These are phyloP conservation scores for Telmatochromis sp. DNA, from an alignment of 2,113 vertebrate species.

Conservation along the genomic window DNA sequence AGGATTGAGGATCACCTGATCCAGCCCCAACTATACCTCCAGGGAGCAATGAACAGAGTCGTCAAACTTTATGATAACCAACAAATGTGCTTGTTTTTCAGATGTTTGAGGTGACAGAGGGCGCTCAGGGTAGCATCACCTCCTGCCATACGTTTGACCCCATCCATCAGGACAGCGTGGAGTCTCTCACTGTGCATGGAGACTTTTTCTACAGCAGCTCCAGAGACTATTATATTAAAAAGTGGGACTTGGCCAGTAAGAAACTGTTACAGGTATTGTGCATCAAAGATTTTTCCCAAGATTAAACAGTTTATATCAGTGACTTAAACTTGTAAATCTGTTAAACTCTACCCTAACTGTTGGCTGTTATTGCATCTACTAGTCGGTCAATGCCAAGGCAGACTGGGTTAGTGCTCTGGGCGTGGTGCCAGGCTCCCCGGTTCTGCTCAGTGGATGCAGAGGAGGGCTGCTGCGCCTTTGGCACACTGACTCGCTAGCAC, in stretches of 20 bases:
- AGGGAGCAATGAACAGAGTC: neutral
- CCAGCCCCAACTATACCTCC: neutral
- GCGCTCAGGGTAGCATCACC: slow-evolving; percentile 83
- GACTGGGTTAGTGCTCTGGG: slow-evolving; percentile 90
- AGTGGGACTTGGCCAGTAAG: slow-evolving; percentile 89
- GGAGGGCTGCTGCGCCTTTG: slow-evolving; percentile 89
- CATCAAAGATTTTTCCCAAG: neutral
- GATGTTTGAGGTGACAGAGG: slow-evolving; percentile 95
- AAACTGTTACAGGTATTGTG: slow-evolving; percentile 80
- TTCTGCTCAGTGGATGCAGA: slow-evolving; percentile 86
- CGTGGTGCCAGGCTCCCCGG: slow-evolving; percentile 71
- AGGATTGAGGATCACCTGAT: accelerated
- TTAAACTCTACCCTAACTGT: accelerated
- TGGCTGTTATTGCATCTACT: slow-evolving; percentile 55
- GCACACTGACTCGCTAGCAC: slow-evolving; percentile 78
- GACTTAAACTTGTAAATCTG: neutral
- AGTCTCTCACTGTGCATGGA: slow-evolving; percentile 79
- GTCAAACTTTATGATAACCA: neutral
- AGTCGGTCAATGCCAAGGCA: slow-evolving; percentile 84
- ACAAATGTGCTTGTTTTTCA: slow-evolving; percentile 32
- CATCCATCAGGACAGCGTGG: slow-evolving; percentile 87
- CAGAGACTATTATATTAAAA: slow-evolving; percentile 89
- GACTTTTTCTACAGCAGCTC: slow-evolving; percentile 87
- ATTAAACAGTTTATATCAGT: neutral
- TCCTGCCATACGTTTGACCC: slow-evolving; percentile 86